Conservation (phyloP, 2,888 invertebrate genomes). For the Drosophila villosipedis region DNA sequence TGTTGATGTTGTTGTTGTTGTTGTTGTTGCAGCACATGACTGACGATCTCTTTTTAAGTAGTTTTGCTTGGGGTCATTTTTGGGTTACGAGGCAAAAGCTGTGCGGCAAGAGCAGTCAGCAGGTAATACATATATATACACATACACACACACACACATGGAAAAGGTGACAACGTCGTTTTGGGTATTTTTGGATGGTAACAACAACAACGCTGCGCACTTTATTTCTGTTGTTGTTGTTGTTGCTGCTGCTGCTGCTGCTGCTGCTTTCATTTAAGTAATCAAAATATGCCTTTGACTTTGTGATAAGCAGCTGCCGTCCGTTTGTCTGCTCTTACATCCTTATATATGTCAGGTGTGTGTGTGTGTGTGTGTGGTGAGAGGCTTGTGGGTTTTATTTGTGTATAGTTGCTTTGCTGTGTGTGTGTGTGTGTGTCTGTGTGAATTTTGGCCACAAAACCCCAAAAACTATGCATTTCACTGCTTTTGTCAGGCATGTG, state of each 20-base stretch:
- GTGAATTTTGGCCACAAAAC: constrained; percentile 65
- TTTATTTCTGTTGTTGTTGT: constrained; percentile 38
- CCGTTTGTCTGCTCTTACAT: constrained; percentile 23
- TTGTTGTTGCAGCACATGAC: constrained; percentile 38
- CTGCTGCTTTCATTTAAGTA: constrained; percentile 76
- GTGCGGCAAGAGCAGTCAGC: constrained; percentile 11
- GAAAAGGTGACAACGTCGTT: constrained; percentile 72
- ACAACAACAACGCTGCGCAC: constrained; percentile 40
- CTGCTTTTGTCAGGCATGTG: constrained; percentile 67
- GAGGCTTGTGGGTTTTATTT: constrained; percentile 53
- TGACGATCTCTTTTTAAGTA: constrained; percentile 79
- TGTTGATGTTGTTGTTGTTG: constrained; percentile 6
- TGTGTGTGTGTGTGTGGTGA: constrained; percentile 37
- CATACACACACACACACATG: constrained; percentile 2
- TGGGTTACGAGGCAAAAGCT: constrained; percentile 48
- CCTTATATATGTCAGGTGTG: not conserved
- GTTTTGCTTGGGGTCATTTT: constrained; percentile 72
- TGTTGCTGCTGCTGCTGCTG: constrained; percentile 27
- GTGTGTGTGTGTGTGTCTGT: constrained; percentile 13
- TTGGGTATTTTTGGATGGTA: constrained; percentile 42
- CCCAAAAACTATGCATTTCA: constrained; percentile 78
- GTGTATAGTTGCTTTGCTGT: constrained; percentile 7
- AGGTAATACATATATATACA: constrained; percentile 17
- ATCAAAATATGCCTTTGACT: constrained; percentile 82
- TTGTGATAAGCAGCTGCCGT: constrained; percentile 71